These are phyloP conservation scores for Otocyon megalotis DNA, from an alignment of 2,113 vertebrate genomes.

Conservation along the genomic window DNA sequence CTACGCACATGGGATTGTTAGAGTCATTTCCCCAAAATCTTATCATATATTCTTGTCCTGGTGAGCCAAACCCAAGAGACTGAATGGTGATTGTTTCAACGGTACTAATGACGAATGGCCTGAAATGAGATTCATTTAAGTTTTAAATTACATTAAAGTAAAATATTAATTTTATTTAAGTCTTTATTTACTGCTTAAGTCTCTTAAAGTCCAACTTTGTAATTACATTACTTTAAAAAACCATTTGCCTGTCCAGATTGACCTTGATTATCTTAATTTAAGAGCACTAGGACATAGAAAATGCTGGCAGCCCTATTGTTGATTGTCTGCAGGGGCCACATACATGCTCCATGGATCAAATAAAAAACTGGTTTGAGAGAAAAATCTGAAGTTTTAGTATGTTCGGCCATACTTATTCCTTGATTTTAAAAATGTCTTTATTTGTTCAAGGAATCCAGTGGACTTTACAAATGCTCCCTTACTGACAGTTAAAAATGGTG, in stretches of 20 bases:
- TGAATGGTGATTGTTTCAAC: not conserved
- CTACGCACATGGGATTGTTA: not conserved
- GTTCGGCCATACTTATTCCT: not conserved
- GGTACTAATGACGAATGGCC: not conserved
- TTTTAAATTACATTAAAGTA: not conserved
- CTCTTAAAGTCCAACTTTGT: not conserved
- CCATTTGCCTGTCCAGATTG: not conserved
- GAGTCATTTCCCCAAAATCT: not conserved
- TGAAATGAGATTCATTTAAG: not conserved
- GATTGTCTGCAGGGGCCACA: no score
- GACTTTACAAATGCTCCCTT: not conserved
- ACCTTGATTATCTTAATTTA: not conserved
- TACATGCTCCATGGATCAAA: not conserved
- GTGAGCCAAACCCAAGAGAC: not conserved
- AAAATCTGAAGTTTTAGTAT: not conserved
- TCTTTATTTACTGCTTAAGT: not conserved
- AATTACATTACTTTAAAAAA: not conserved
- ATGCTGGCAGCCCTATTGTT: no score
- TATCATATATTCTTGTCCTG: not conserved
- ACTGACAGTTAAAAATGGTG: not conserved
- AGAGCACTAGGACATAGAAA: not conserved
- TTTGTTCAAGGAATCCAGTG: not conserved
- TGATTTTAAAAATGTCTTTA: not conserved
- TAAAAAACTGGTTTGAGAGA: not conserved
- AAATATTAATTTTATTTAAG: constrained; percentile 26